A percentile compares a stretch with the other conserved stretches of the same genome.
Conservation (phyloP, 2,113 vertebrate species). For the Marcusenius ussheri region DNA sequence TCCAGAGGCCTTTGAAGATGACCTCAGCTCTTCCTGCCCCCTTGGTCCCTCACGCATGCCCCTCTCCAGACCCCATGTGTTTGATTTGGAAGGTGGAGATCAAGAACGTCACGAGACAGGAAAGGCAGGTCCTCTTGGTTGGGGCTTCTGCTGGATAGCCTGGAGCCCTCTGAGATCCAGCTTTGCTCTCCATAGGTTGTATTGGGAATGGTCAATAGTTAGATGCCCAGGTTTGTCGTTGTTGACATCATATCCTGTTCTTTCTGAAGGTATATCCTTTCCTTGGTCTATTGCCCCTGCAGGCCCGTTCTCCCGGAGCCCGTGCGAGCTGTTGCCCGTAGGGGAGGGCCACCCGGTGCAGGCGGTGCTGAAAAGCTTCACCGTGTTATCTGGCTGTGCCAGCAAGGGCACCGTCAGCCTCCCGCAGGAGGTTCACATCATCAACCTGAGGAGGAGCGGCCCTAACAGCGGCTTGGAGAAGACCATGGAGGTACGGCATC, state of each 20-base stretch:
- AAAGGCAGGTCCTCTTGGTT: background rate
- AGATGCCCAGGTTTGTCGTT: background rate
- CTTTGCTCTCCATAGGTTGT: background rate
- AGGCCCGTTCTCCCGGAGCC: constrained; percentile 68
- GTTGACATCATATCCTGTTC: background rate
- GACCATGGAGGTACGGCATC: constrained; percentile 62
- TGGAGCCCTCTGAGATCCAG: background rate
- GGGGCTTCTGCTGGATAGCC: background rate
- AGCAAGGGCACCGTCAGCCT: constrained; percentile 73
- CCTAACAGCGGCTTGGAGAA: constrained; percentile 52
- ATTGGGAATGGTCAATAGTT: background rate
- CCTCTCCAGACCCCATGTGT: background rate
- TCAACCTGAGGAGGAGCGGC: constrained; percentile 70
- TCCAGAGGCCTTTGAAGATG: background rate
- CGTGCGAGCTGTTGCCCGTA: constrained; percentile 73
- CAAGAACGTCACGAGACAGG: background rate
- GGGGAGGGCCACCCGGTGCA: constrained; percentile 80
- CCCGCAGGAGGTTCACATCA: constrained; percentile 82
- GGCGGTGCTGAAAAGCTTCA: constrained; percentile 79
- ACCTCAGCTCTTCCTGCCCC: background rate
- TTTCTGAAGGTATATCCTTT: background rate
- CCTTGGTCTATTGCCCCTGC: constrained; percentile 21
- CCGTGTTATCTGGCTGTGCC: constrained; percentile 80
- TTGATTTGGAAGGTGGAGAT: background rate
- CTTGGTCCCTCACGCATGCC: background rate